Base-by-base conservation (phyloP, 2,113 vertebrate genomes). In the Microcebus murinus region DNA sequence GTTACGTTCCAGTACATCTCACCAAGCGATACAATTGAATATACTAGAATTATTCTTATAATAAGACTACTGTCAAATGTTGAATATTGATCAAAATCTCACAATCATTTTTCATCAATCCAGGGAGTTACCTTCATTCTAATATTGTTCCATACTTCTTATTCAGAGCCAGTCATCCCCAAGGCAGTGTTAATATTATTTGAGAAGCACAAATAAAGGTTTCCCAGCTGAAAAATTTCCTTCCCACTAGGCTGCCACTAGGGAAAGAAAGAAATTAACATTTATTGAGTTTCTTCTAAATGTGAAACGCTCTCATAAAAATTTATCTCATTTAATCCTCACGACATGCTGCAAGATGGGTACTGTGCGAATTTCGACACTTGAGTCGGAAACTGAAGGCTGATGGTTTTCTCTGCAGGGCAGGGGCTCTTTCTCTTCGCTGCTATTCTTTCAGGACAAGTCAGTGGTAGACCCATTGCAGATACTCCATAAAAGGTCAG, bases 241-340 rank as follows among this genome's bases (percentile, higher is more conserved):
- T 96, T 80, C 90, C 74, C 73, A 89, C 42, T 80, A 96, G 59
- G 63, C 36, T 96, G 87, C 91, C 93, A 48, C 74, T 42, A 77
- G 96, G 79, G 89, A 93, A 91, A 94, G 67, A 82, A 73, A 94
- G 91, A 96, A 94, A 95, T 97, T 91, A 97, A 97, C 95, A 93
- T 94, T 96, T 93, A 94, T 85, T 76, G 79, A 80, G 68, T 95
- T 97, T 93, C 83, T 94, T 91, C 95, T 95, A 91, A 95, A 96
- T 83, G 74, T 31, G 73, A 97, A 91, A 31, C 70, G 76, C 45
- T 82, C 68, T 95, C 96, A 90, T 97, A 96, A 96, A 96, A 93
- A 91, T 87, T 91, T 93, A 95, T 91, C 88, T 93, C 89, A 87
- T 94, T 96, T 90, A 94, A 96, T 96, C 45, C 71, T 95, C 79